These are phyloP conservation scores for Campoletis sonorensis DNA, from an alignment of 1,140 invertebrate species.

Conservation along the genomic window DNA sequence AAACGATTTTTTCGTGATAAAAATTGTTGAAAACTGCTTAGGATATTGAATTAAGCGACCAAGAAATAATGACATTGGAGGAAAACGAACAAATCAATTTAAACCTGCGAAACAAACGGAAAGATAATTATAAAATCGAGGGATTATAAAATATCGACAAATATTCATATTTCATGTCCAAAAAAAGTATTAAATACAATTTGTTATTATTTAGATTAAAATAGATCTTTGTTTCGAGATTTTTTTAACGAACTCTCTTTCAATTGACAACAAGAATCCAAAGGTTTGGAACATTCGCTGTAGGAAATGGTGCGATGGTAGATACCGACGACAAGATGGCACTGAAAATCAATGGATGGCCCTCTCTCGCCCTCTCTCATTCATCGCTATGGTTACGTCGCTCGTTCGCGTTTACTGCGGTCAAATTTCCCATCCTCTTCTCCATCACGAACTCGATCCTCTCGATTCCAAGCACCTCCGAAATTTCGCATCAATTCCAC, in stretches of 20 bases:
- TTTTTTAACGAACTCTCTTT: no score
- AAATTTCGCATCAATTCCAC: not conserved
- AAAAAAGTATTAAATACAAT: no score
- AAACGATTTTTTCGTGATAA: no score
- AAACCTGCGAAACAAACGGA: no score
- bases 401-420: constrained; percentile 52
- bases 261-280: not conserved
- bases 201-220: not conserved
- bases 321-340: constrained; percentile 73
- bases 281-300: constrained; percentile 21
- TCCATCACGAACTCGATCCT: constrained; percentile 2
- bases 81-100: no score
- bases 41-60: no score
- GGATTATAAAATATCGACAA: no score
- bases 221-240: no score
- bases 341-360: constrained; percentile 75
- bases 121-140: no score
- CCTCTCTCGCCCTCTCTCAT: constrained; percentile 58
- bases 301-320: constrained; percentile 27
- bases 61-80: no score
- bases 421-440: constrained; percentile 41
- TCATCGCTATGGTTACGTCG: constrained; percentile 75
- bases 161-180: no score
- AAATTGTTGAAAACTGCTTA: no score
- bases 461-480: not conserved